These are phyloP conservation scores for Saccopteryx bilineata DNA, from an alignment of 2,113 vertebrate species.

Conservation along the genomic window DNA sequence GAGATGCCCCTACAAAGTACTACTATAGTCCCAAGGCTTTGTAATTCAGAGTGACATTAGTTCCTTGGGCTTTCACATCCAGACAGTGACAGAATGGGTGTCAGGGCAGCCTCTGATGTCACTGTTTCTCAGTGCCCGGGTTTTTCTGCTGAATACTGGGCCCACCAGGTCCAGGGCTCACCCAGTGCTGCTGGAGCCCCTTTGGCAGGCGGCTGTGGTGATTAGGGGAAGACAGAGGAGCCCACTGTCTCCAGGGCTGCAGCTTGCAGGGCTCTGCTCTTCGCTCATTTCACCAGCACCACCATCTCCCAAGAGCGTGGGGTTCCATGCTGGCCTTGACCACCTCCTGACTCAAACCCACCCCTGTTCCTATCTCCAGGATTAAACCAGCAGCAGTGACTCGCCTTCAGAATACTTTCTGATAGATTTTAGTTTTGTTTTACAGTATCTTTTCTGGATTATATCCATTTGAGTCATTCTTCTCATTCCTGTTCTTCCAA, in stretches of 20 bases:
- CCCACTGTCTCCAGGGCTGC: not conserved
- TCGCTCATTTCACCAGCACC: constrained; percentile 1
- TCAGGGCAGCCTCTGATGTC: not conserved
- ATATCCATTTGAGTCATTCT: not conserved
- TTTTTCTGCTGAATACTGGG: not conserved
- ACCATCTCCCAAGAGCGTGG: not conserved
- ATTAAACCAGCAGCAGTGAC: not conserved
- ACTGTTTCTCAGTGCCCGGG: not conserved
- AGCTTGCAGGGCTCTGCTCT: not conserved
- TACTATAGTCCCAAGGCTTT: not conserved
- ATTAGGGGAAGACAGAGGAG: not conserved
- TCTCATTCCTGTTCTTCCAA: not conserved
- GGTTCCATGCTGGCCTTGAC: not conserved
- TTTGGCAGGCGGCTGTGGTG: not conserved
- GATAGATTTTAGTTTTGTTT: not conserved
- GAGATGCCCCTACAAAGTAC: not conserved
- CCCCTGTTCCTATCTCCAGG: not conserved
- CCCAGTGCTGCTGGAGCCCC: not conserved
- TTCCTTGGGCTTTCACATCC: not conserved
- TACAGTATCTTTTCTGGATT: not conserved
- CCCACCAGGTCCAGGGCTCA: not conserved
- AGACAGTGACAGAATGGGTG: not conserved
- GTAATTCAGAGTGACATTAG: not conserved
- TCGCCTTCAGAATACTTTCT: not conserved
- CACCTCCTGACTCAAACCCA: not conserved